These are phyloP conservation scores for Rhimphoctona megacephalus DNA, from an alignment of 2,888 invertebrate species.

Conservation along the genomic window DNA sequence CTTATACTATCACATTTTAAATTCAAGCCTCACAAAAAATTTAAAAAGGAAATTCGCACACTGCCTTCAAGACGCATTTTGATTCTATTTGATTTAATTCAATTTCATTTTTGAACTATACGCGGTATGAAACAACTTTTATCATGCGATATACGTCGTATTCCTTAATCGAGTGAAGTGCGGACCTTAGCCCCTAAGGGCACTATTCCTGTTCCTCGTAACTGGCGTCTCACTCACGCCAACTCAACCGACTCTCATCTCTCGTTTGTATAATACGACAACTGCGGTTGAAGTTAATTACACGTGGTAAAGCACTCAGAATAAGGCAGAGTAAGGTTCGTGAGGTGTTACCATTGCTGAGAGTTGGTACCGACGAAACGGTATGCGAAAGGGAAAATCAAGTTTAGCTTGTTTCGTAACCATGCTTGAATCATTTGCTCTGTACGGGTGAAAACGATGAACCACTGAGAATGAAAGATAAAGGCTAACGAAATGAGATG, in stretches of 20 bases:
- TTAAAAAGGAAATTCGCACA: neutral
- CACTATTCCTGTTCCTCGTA: slow-evolving; percentile 34
- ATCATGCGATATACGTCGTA: slow-evolving; percentile 24
- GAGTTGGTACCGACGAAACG: slow-evolving; percentile 53
- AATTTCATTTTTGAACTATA: neutral
- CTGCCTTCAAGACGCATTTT: no score
- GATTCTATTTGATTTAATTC: neutral
- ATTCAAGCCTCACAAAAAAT: neutral
- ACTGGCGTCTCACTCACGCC: slow-evolving; percentile 43
- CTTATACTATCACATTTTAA: neutral
- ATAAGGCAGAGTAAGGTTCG: slow-evolving; percentile 29
- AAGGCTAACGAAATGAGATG: neutral
- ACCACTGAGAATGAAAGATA: slow-evolving; percentile 11
- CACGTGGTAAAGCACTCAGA: slow-evolving; percentile 35
- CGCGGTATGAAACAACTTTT: neutral
- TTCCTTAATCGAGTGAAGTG: slow-evolving; percentile 50
- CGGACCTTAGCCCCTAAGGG: slow-evolving; percentile 44
- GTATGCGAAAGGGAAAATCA: slow-evolving; percentile 58
- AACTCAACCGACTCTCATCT: slow-evolving; percentile 41
- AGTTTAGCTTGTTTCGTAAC: slow-evolving; percentile 54
- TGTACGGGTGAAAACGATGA: slow-evolving; percentile 5
- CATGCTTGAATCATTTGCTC: slow-evolving; percentile 25
- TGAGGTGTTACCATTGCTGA: slow-evolving; percentile 51
- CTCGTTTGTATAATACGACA: slow-evolving; percentile 64
- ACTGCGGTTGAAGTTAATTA: slow-evolving; percentile 67